Percentiles rank a stretch among this genome's conserved stretches.
Conservation (phyloP, 2,888 invertebrate genomes). For the Sclerodermus sp. region DNA sequence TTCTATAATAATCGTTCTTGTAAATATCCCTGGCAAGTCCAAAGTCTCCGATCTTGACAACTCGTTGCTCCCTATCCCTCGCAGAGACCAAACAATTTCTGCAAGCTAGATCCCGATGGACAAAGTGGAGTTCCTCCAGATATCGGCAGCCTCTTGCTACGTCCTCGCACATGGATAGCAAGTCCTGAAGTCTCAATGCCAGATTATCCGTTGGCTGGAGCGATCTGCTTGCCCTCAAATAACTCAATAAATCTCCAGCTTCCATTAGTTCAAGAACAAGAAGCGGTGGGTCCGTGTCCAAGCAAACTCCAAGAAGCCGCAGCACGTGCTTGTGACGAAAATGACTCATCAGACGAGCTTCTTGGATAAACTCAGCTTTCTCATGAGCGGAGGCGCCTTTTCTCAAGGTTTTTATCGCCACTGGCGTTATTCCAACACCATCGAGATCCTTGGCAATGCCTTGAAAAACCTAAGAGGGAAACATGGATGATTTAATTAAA, state of each 20-base stretch:
- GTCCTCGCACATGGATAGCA: conserved; percentile 91
- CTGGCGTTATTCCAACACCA: conserved; percentile 66
- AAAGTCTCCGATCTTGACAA: conserved; percentile 97
- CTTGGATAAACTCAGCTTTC: conserved; percentile 91
- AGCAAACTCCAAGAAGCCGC: conserved; percentile 88
- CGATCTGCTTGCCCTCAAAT: conserved; percentile 80
- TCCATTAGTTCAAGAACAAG: conserved; percentile 98
- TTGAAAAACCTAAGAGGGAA: conserved; percentile 69
- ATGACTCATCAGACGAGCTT: conserved; percentile 96
- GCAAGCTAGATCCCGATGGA: conserved; percentile 94
- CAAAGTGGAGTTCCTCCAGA: conserved; percentile 95
- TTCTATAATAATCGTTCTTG: conserved; percentile 95
- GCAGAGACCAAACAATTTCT: conserved; percentile 92
- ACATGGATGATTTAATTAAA: neutral
- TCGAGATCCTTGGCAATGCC: conserved; percentile 77
- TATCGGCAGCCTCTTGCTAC: conserved; percentile 95
- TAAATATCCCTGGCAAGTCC: conserved; percentile 96
- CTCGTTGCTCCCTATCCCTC: conserved; percentile 67
- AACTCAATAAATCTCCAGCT: conserved; percentile 91
- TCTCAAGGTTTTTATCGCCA: conserved; percentile 93
- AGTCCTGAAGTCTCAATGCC: conserved; percentile 76
- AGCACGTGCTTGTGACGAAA: conserved; percentile 96
- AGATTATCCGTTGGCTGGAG: conserved; percentile 65
- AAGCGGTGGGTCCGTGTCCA: conserved; percentile 90
- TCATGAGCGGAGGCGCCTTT: conserved; percentile 90